phyloP scores from a whole-genome alignment of 2,797 vertebrate genomes.

The Diglossa cyanea region DNA sequence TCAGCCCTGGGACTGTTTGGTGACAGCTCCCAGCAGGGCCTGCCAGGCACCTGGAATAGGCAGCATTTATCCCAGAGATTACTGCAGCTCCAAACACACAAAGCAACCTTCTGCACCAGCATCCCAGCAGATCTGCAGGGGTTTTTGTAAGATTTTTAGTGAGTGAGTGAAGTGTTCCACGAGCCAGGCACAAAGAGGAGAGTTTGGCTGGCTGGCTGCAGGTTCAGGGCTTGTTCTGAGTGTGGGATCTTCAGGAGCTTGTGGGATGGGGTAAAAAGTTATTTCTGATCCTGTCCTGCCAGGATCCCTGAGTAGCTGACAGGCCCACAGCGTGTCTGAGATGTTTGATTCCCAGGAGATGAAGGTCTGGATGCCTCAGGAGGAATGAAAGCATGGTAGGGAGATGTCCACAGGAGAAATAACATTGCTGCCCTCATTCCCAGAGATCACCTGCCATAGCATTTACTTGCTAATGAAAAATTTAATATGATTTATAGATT shows the following conservation, averaged over 20 bases:
- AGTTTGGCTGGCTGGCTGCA: neutral
- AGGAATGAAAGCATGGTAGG: neutral
- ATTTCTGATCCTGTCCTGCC: neutral
- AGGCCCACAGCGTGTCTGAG: accelerated
- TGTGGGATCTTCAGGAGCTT: neutral
- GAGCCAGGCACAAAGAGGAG: too few species aligned
- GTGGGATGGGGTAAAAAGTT: neutral
- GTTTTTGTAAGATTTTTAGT: neutral
- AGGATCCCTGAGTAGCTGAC: neutral
- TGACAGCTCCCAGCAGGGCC: neutral
- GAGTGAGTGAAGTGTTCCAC: neutral
- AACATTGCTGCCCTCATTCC: neutral
- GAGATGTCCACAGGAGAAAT: neutral
- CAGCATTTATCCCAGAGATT: neutral
- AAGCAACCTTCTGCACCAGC: neutral
- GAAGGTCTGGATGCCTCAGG: neutral
- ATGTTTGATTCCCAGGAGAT: neutral
- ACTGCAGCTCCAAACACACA: neutral
- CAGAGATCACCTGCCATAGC: neutral
- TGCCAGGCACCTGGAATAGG: neutral
- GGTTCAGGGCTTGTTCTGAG: neutral
- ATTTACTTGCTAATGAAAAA: neutral
- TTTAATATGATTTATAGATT: neutral
- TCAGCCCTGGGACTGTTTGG: neutral
- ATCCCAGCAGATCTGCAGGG: neutral